Evolutionary conservation across 2,888 invertebrate species (phyloP), one percentile per base, ranked within the genome.

Genomic region (Theretra japonica): DNA sequence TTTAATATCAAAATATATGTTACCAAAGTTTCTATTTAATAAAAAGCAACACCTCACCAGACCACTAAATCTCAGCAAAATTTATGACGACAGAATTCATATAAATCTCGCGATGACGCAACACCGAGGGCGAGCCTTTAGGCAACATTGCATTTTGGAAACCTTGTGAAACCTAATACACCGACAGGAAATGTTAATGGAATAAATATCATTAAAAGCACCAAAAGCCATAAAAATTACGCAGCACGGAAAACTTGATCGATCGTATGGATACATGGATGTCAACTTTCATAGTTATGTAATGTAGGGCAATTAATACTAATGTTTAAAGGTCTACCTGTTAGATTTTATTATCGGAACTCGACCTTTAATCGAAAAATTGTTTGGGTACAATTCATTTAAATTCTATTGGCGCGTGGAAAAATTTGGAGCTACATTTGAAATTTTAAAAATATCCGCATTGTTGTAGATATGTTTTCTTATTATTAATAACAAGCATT

Each of bases 241-340:
- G 78, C 71, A 77, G 74, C 62, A n/a, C 33, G 70, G 76, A 76
- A 82, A 83, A 86, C 82, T 80, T 80, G 81, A 76, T 80, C 76
- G 74, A 74, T 77, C 72, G 74, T 82, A 78, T 68, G 73, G 62
- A 72, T 75, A 76, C 84, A 85, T 83, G 84, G 83, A 84, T 87
- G 88, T 83, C 89, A 84, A 86, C 89, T 89, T 89, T 89, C 86
- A 72, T 79, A 73, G 73, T 87, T 86, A 77, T 81, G 78, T 83
- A 83, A 86, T 58, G 30, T 48, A 23, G 68, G 50, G 62, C 23
- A 58, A 70, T 65, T 72, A 59, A 48, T 60, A 69, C 56, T 69
- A 19, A 69, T 33, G 68, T 23, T 21, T 68, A 30, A 56, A 69
- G 56, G 56, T 56, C 30, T 30, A 69, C 50, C 65, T 21, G 33